Evolutionary conservation across 2,888 invertebrate species (phyloP).

Genomic region (Cephus nigrinus): DNA sequence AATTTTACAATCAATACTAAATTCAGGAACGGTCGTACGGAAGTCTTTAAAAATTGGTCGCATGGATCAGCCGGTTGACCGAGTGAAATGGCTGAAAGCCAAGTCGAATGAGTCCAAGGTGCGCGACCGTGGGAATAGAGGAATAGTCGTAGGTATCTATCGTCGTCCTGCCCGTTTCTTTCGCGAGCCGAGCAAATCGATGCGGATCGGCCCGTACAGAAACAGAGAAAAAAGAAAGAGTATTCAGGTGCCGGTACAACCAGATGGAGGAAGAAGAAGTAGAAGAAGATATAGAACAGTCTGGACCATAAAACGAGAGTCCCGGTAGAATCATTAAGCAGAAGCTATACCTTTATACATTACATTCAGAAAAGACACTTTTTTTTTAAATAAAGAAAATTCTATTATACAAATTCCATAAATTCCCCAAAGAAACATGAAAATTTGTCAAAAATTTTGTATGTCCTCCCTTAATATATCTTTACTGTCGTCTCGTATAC

Average conservation of each 20-base stretch:
- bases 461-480: neutral
- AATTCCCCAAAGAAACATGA: too few species aligned
- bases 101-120: neutral
- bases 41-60: neutral
- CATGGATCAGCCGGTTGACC: neutral
- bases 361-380: neutral
- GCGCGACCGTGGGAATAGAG: neutral
- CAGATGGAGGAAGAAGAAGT: neutral
- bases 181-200: neutral
- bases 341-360: neutral
- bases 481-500: neutral
- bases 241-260: constrained; percentile 6
- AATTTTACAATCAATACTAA: constrained; percentile 14
- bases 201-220: constrained; percentile 6
- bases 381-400: neutral
- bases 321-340: neutral
- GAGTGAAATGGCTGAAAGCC: neutral
- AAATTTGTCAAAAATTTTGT: too few species aligned
- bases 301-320: neutral
- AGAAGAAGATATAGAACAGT: neutral
- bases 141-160: neutral
- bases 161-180: neutral
- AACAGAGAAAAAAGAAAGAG: constrained; percentile 5
- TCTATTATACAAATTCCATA: too few species aligned
- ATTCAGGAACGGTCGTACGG: neutral